A percentile compares a stretch with the other conserved stretches of the same genome.
phyloP scores from a whole-genome alignment of 2,888 invertebrate genomes.

The Hartigia nigra region DNA sequence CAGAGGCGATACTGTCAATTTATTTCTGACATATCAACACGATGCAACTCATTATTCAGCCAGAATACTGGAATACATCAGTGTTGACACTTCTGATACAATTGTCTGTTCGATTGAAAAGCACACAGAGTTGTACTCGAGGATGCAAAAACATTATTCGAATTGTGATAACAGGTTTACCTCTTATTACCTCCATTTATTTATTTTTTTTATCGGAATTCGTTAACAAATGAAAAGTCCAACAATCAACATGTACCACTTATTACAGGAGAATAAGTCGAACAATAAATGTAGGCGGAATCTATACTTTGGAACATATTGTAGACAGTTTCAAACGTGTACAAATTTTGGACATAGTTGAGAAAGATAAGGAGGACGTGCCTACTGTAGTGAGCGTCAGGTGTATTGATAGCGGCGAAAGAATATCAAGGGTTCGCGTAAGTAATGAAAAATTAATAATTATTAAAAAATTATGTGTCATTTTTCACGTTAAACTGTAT shows the following conservation, averaged over 20 bases:
- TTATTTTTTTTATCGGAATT: too few relatives aligned
- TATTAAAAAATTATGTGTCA: neutral
- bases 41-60: conserved; percentile 75
- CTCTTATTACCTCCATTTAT: neutral
- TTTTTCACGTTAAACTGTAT: conserved; percentile 10
- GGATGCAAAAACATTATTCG: conserved; percentile 48
- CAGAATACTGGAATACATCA: conserved; percentile 67
- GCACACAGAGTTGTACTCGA: conserved; percentile 36
- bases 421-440: conserved; percentile 33
- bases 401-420: conserved; percentile 72
- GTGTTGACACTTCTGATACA: conserved; percentile 37
- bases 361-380: conserved; percentile 45
- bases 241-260: neutral
- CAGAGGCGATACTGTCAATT: conserved; percentile 53
- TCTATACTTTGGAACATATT: conserved; percentile 70
- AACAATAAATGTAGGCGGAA: conserved; percentile 67
- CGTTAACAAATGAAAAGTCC: too few relatives aligned
- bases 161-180: conserved; percentile 46
- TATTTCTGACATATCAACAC: conserved; percentile 62
- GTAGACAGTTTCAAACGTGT: conserved; percentile 69
- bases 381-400: conserved; percentile 66
- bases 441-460: conserved; percentile 17
- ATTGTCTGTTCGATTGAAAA: conserved; percentile 38
- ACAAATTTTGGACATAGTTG: conserved; percentile 68
- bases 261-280: conserved; percentile 19